Base-by-base conservation (phyloP, 2,888 invertebrate genomes). In the Pediacus dermestoides region DNA sequence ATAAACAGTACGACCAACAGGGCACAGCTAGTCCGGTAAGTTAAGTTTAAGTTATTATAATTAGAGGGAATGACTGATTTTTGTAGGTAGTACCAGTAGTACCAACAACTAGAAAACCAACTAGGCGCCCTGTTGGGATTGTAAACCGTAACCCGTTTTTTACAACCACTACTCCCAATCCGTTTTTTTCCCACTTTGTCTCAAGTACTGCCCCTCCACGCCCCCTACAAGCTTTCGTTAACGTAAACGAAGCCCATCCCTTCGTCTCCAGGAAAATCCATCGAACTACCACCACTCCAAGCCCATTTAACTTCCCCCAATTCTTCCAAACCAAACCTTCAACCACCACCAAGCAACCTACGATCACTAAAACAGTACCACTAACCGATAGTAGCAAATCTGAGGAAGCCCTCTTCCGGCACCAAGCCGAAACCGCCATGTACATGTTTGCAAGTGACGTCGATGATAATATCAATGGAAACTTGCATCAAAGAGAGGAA, bases 391-490 rank as follows among this genome's bases (percentile, higher is more conserved):
- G 28, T 13, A 11, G 21, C 4, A 37, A 38, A 28, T 34, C 34
- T 12, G 42, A 40, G 10, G 48, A 39, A 14, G 38, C 18, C 4
- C 39, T 28, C 9, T 40, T 39, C 10, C 44, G 31, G 34, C 37
- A 41, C 6, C 57, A 57, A 34, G 52, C 55, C 1, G 54, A 51
- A 36, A 65, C 52, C 41, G 72, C 71, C 18, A 55, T 66, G 30
- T 73, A 72, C 53, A 52, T 60, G 25, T 73, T 71, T 50, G 59
- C 63, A 1, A 57, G 66, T n/a, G 51, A 63, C 10, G 59, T 72
- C 2, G 59, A 66, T 30, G 71, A 74, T 50, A 58, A 60, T 1
- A 69, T 73, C 46, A 64, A 57, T 43, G 72, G 70, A 28, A 62
- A 62, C 31, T 52, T 55, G 13, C 65, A 68, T 25, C 48, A 61